Evolutionary conservation across 2,797 vertebrate species (phyloP), one percentile per base, ranked within the genome.

Genomic region (Serranus cabrilla): DNA sequence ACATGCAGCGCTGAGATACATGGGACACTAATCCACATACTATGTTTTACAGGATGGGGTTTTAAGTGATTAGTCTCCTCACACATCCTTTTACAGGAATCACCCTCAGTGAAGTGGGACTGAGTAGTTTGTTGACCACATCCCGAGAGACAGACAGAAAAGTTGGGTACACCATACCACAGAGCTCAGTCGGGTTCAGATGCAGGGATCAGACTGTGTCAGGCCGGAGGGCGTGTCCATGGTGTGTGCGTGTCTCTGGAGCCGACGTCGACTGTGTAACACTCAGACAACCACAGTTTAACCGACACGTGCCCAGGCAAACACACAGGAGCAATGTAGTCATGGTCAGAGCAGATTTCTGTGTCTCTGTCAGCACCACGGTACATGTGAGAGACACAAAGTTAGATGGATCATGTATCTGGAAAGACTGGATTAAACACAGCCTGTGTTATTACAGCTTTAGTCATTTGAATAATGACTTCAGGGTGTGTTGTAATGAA

Each of bases 51-150:
- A 84, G 86, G 78, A 89, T 52, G 76, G 45, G 57, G 50, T 82
- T 86, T 86, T 70, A 50, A 76, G 71, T 85, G 87, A 92, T 92
- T 85, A 83, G 77, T 59, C 71, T 67, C 84, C 77, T 80, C 82
- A 92, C 88, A 89, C 87, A 89, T 90, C 74, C 68, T 75, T 88
- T 91, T 83, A 89, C 80, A 92, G 83, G 79, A 91, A 90, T 89
- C 70, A 64, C 50, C 72, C 68, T 45, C 50, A 46, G 56, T 50
- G 83, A 82, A 86, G 82, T 58, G 46, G 74, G 80, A 67, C 73
- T 60, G 74, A 91, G 80, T 54, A 57, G 55, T 69, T 63, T 71
- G 61, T 72, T 57, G 62, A 90, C 91, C 88, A 84, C 91, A 92
- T 90, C 89, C 79, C 18, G 5, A 62, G 72, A 84, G 87, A 74